These are phyloP conservation scores for Petroica traversi DNA, from an alignment of 2,113 vertebrate species.

Conservation along the genomic window DNA sequence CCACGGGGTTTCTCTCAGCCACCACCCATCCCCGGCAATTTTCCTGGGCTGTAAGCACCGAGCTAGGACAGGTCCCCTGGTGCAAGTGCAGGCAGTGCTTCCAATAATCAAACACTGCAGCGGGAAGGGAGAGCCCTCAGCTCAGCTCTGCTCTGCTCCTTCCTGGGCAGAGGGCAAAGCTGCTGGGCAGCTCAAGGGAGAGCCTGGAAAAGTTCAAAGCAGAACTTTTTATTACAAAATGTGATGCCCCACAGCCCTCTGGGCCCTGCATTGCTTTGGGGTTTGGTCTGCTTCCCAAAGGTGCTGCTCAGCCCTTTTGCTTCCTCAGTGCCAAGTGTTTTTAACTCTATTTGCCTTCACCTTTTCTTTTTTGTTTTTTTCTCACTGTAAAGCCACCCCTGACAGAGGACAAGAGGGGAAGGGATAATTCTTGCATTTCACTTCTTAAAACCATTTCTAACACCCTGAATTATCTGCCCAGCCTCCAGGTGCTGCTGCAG, in stretches of 20 bases:
- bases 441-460: not conserved
- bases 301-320: fast-evolving
- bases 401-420: fast-evolving
- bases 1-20: not conserved
- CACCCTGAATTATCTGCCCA: not conserved
- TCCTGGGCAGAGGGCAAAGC: not conserved
- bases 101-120: not conserved
- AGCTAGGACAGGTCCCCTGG: not conserved
- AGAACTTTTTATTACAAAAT: not conserved
- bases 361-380: not conserved
- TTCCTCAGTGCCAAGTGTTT: not conserved
- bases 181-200: not conserved
- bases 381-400: not conserved
- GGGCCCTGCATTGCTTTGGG: not conserved
- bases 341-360: not conserved
- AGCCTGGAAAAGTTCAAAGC: not conserved
- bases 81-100: not conserved
- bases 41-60: not conserved
- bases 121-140: not conserved
- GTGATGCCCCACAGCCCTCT: not conserved
- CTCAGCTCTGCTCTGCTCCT: not conserved
- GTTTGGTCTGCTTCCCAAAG: not conserved
- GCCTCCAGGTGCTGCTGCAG: not conserved
- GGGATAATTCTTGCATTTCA: not conserved
- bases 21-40: not conserved